phyloP scores from a whole-genome alignment of 2,113 vertebrate species.

The Pterocles burchelli region DNA sequence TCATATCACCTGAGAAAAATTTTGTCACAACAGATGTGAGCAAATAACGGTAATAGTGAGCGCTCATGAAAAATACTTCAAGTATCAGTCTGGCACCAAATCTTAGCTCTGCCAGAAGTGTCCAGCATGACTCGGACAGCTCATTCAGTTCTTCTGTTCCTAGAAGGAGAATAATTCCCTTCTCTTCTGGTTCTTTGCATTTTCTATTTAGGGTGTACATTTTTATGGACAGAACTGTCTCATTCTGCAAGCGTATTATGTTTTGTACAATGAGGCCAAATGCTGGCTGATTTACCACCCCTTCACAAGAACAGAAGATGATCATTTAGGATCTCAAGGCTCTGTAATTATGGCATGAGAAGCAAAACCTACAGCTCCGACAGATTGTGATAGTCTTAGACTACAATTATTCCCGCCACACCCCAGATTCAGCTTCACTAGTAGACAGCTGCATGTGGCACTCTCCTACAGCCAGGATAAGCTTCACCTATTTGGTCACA shows the following conservation, averaged over 20 bases:
- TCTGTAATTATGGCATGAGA: not conserved
- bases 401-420: not conserved
- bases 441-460: not conserved
- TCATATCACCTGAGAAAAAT: not conserved
- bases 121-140: not conserved
- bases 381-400: not conserved
- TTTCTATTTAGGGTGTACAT: not conserved
- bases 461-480: not conserved
- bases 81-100: not conserved
- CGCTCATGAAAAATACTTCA: not conserved
- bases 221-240: not conserved
- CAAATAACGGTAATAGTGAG: not conserved
- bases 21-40: not conserved
- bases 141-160: not conserved
- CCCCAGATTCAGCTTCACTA: not conserved
- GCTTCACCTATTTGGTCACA: not conserved
- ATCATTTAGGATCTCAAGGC: not conserved
- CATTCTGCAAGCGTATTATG: fast-evolving
- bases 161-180: not conserved
- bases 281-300: not conserved
- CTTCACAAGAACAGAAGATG: not conserved
- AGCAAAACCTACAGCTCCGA: not conserved
- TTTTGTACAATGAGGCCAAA: not conserved
- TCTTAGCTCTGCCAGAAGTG: not conserved
- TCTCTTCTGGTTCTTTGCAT: not conserved